These are phyloP conservation scores for Andricus quercusramuli DNA, from an alignment of 2,888 invertebrate species.

Conservation along the genomic window DNA sequence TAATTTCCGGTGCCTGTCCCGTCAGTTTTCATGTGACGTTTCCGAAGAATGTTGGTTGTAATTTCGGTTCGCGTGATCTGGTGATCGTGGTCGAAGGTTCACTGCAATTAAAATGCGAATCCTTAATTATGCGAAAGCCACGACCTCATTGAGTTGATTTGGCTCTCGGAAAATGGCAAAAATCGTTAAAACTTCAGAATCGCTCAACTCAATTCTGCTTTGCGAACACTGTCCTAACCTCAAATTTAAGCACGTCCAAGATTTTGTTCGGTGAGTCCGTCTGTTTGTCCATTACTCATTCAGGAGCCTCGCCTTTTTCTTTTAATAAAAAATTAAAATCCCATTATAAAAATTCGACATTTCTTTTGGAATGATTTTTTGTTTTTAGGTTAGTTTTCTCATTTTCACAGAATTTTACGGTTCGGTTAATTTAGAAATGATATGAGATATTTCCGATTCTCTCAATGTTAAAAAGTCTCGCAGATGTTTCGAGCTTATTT, in stretches of 20 bases:
- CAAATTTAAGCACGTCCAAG: conserved; percentile 74
- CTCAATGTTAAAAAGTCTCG: background rate
- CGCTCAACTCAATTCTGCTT: conserved; percentile 63
- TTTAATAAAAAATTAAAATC: background rate
- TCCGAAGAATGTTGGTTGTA: background rate
- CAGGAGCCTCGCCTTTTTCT: conserved; percentile 34
- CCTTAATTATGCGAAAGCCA: conserved; percentile 17
- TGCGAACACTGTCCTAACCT: conserved; percentile 76
- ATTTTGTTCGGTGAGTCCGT: conserved; percentile 73
- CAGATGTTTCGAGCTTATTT: background rate
- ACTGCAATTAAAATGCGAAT: conserved; percentile 6
- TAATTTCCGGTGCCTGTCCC: background rate
- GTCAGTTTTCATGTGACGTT: background rate
- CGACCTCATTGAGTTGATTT: background rate
- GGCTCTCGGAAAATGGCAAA: conserved; percentile 70
- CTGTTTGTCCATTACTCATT: conserved; percentile 16
- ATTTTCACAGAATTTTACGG: no score
- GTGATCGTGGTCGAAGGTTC: background rate
- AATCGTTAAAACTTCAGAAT: conserved; percentile 68
- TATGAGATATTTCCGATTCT: background rate
- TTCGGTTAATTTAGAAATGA: no score
- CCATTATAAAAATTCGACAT: background rate
- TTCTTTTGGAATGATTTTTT: background rate
- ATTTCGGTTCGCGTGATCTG: background rate
- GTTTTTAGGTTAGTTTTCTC: conserved; percentile 1